These are phyloP conservation scores for Heteractis magnifica DNA, from an alignment of 92 coral and sea anemone species.

Conservation along the genomic window DNA sequence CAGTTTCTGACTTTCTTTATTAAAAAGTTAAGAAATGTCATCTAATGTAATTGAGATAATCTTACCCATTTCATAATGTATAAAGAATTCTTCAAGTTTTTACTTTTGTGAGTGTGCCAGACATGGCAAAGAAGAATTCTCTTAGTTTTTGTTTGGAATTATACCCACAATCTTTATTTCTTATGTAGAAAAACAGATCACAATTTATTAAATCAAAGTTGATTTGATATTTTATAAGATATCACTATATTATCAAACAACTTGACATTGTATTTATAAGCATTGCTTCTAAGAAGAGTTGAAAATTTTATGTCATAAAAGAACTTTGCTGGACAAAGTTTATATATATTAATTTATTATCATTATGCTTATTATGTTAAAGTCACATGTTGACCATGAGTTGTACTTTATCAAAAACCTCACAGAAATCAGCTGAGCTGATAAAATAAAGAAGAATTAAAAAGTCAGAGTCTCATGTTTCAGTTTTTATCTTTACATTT, in stretches of 20 bases:
- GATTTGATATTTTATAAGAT: not conserved
- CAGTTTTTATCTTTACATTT: not conserved
- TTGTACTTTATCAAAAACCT: constrained; percentile 11
- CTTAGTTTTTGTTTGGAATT: not conserved
- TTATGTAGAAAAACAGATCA: not conserved
- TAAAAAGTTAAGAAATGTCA: constrained; percentile 4
- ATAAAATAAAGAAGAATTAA: constrained; percentile 7
- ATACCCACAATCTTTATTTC: not conserved
- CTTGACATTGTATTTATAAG: not conserved
- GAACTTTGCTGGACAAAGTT: constrained; percentile 35
- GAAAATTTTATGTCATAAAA: not conserved
- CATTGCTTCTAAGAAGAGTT: not conserved
- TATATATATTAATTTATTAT: constrained; percentile 4
- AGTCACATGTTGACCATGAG: constrained; percentile 3
- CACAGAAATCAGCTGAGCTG: constrained; percentile 24
- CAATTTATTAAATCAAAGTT: not conserved
- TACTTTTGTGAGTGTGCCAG: not conserved
- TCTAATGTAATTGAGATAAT: not conserved
- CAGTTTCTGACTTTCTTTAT: not conserved
- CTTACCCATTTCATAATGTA: not conserved
- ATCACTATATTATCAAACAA: not conserved
- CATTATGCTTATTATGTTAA: not conserved
- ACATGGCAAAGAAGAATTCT: not conserved
- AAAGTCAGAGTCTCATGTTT: not conserved
- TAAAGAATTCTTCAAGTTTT: not conserved